Base-by-base conservation (phyloP, 2,113 vertebrate genomes). In the Ammospiza nelsoni region DNA sequence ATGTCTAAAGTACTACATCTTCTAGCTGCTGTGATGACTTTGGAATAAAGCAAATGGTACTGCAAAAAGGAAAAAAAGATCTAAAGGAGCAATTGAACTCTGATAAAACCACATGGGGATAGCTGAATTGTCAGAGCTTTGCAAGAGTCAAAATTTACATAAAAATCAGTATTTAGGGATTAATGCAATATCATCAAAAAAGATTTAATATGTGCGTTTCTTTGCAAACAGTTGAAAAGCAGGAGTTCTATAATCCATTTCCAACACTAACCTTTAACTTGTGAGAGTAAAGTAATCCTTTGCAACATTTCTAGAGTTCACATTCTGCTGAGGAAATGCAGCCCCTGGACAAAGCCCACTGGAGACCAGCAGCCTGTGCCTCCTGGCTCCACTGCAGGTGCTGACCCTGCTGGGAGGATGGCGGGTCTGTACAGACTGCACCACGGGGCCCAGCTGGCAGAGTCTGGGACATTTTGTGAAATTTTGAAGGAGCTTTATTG, bases 81-180 rank as follows among this genome's bases (percentile, higher is more conserved):
- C 90, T 95, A 85, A 95, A 93, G 84, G 86, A 95, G 95, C 58
- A 96, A 95, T 62, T 83, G 87, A 90, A 87, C 76, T 82, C 94
- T 48, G n/a, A 88, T 86, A 94, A 97, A 97, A 81, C 62, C 90
- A 84, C 81, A 92, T 24, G 92, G 66, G 85, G 89, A 95, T 54
- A 91, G 78, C 71, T 94, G 72, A 96, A 89, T 94, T 87, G 51
- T 92, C 94, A 86, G 84, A 93, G 86, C 79, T 94, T 93, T 93
- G 61, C 63, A 78, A 80, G 92, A 97, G 91, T 90, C 94, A 90
- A 95, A 94, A 97, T 97, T 97, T 97, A 95, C 94, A 96, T 95
- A 93, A 97, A 97, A 95, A 93, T 96, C 83, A 83, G 41, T 68
- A 93, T 93, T 95, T 95, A 90, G 89, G 86, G 93, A 96, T 97